Evolutionary conservation across 2,113 vertebrate species (phyloP), one percentile per base, ranked within the genome.

Genomic region (Felis chaus): DNA sequence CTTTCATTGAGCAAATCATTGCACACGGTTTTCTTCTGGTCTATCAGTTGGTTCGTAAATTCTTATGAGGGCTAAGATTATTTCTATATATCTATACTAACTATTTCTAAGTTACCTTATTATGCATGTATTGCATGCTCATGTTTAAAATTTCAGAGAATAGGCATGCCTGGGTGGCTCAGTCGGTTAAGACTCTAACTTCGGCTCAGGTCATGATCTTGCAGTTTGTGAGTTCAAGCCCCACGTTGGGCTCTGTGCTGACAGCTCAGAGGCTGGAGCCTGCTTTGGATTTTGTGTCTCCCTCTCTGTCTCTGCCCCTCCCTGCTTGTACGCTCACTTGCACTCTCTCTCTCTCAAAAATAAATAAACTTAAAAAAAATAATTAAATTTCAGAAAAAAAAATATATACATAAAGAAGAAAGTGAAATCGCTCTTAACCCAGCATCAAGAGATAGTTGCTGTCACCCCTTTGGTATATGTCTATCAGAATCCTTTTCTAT

Each of bases 331-430:
- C 45, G 45, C 45, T 45, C 45, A 45, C 57, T 23, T 3, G 21
- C 57, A 21, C 21, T 6, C 57, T 61, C 57, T 61, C 57, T 61
- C 57, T 61, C 57, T 61, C 57, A 61, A 61, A 61, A 61, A 61
- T 61, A 57, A 57, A 8, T 57, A 61, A 61, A 61, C 55, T 57
- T 61, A 23, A 23, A 61, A 61, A 65, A 29, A 36, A 36, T 36
- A 36, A 65, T 65, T 83, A 93, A 83, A 68, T 45, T 78, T 95
- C 63, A 96, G 68, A 81, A 41, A 80, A 31, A 85, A 71, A 80
- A 69, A 50, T 79, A 57, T 15, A 4, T 45, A 45, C 27, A 27
- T 73, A 41, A 71, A 84, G 41, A 96, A 82, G 25, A 69, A 87
- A 89, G 65, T 88, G 48, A 84, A 94, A 65, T 86, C 21, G 48